A percentile compares a stretch with the other conserved stretches of the same genome.
Conservation (phyloP, 2,797 vertebrate genomes). For the Microctenopoma stevenorrisi region DNA sequence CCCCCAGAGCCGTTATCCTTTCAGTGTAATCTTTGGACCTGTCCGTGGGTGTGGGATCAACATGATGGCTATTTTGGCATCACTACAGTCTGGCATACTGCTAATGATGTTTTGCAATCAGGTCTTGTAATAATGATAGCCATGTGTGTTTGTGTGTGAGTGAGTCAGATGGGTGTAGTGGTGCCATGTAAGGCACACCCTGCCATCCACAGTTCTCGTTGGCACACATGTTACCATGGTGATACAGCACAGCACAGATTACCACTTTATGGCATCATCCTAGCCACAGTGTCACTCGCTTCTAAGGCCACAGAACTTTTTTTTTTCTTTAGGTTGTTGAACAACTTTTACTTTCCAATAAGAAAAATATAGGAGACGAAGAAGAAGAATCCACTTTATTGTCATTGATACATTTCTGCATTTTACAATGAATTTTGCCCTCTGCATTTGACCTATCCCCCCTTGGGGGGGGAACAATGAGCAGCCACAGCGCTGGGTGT, state of each 20-base stretch:
- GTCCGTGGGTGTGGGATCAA: conserved; percentile 47
- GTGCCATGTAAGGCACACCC: conserved; percentile 71
- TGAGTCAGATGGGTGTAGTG: conserved; percentile 77
- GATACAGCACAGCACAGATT: conserved; percentile 67
- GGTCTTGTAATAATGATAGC: conserved; percentile 69
- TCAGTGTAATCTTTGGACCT: conserved; percentile 51
- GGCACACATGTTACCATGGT: conserved; percentile 72
- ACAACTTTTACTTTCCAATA: background rate
- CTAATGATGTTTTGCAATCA: conserved; percentile 77
- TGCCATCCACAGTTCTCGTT: conserved; percentile 69
- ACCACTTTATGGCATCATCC: conserved; percentile 68
- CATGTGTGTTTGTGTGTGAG: conserved; percentile 61
- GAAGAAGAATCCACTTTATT: no score
- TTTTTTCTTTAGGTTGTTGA: conserved; percentile 26
- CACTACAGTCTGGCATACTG: conserved; percentile 49
- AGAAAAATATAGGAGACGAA: background rate
- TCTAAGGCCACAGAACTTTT: conserved; percentile 62
- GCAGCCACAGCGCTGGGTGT: no score
- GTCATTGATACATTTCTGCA: no score
- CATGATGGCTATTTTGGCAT: conserved; percentile 56
- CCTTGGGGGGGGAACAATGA: no score
- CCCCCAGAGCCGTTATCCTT: conserved; percentile 18
- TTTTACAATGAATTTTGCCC: no score
- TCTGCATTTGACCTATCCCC: no score
- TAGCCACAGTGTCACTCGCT: conserved; percentile 43